These are phyloP conservation scores for Abramis brama DNA, from an alignment of 2,113 vertebrate species.

Conservation along the genomic window DNA sequence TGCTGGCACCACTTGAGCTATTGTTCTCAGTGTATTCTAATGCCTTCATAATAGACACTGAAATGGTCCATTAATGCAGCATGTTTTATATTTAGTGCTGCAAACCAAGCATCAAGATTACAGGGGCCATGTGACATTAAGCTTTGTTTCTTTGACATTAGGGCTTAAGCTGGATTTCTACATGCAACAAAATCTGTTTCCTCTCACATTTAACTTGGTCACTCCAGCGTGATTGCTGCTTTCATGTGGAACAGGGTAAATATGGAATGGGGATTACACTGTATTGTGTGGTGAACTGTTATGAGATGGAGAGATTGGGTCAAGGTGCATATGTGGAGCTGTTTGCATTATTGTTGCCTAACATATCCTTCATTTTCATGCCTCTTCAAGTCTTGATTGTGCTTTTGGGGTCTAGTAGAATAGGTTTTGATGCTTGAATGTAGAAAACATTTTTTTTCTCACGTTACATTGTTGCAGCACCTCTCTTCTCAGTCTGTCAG, in stretches of 20 bases:
- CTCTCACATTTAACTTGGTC: constrained; percentile 11
- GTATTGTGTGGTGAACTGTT: background rate
- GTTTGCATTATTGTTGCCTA: constrained; percentile 34
- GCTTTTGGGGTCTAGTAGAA: no score
- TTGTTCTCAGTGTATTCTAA: constrained; percentile 53
- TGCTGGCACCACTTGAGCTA: constrained; percentile 47
- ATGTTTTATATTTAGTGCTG: constrained; percentile 10
- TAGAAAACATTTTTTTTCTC: no score
- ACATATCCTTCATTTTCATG: constrained; percentile 20
- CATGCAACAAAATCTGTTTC: constrained; percentile 4
- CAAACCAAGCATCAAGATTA: background rate
- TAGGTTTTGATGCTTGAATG: no score
- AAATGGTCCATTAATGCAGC: constrained; percentile 30
- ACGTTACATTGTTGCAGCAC: no score
- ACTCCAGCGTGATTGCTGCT: background rate
- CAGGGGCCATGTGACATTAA: background rate
- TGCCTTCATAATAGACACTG: constrained; percentile 49
- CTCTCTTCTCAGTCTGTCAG: no score
- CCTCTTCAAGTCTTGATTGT: no score
- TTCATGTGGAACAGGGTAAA: background rate
- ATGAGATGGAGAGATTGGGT: constrained; percentile 1
- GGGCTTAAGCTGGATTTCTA: background rate
- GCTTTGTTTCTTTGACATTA: constrained; percentile 38
- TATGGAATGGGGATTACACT: constrained; percentile 27
- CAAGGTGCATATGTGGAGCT: constrained; percentile 6